Evolutionary conservation across 2,888 invertebrate genomes (phyloP).

Genomic region (Unio delphinus): DNA sequence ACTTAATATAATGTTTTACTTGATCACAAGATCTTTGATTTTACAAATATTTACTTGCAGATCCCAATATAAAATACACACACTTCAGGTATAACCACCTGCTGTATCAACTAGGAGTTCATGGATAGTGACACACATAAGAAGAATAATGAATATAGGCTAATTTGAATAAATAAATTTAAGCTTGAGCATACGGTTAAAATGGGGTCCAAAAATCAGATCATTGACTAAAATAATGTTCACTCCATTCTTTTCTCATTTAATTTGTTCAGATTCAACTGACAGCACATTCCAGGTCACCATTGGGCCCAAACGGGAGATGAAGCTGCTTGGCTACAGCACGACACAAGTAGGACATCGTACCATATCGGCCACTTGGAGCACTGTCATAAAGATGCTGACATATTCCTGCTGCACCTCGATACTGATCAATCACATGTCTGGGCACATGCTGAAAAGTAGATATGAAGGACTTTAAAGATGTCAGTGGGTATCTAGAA

Average conservation of each 20-base stretch:
- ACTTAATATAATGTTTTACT: too few species aligned
- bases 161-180: too few species aligned
- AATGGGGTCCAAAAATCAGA: too few species aligned
- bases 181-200: too few species aligned
- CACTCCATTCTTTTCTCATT: background rate
- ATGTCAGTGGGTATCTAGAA: background rate
- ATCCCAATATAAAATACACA: too few species aligned
- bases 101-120: too few species aligned
- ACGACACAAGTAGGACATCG: slow-evolving; percentile 90
- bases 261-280: slow-evolving; percentile 23
- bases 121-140: too few species aligned
- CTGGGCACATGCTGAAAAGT: slow-evolving; percentile 53
- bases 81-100: too few species aligned
- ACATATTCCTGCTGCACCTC: slow-evolving; percentile 95
- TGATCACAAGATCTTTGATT: too few species aligned
- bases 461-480: background rate
- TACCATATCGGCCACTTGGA: slow-evolving; percentile 96
- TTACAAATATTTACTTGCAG: too few species aligned
- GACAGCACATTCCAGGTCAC: slow-evolving; percentile 62
- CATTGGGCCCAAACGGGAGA: slow-evolving; percentile 51
- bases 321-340: slow-evolving; percentile 67
- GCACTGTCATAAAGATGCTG: slow-evolving; percentile 98
- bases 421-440: slow-evolving; percentile 76
- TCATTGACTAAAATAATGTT: background rate
- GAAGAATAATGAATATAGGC: too few species aligned